A percentile compares a stretch with the other conserved stretches of the same genome.
phyloP scores from a whole-genome alignment of 2,888 invertebrate genomes.

The Neria commutata region DNA sequence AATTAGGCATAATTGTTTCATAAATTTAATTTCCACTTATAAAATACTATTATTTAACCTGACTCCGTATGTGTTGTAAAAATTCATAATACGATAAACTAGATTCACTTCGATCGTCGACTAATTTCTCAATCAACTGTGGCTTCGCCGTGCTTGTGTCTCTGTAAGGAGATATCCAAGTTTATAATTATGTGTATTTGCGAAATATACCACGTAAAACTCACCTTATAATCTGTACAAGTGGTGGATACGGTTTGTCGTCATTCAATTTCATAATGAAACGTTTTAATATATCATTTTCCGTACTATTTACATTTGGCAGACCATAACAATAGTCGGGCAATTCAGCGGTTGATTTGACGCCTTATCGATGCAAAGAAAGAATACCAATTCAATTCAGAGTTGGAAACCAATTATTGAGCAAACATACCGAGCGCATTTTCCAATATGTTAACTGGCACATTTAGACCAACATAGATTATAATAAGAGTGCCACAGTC shows the following conservation, averaged over 20 bases:
- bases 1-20: constrained; percentile 11
- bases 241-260: constrained; percentile 79
- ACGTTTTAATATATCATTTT: constrained; percentile 76
- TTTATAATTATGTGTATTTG: background rate
- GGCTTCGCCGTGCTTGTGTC: constrained; percentile 87
- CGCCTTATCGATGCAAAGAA: constrained; percentile 65
- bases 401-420: background rate
- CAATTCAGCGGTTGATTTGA: constrained; percentile 74
- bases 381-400: background rate
- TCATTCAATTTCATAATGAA: constrained; percentile 85
- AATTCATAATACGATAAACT: constrained; percentile 98
- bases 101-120: constrained; percentile 94
- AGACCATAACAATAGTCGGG: constrained; percentile 79
- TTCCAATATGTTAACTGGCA: constrained; percentile 75
- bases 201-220: constrained; percentile 24
- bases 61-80: constrained; percentile 89
- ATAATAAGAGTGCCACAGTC: constrained; percentile 85
- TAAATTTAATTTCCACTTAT: constrained; percentile 43
- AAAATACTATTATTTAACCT: constrained; percentile 78
- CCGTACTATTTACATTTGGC: constrained; percentile 77
- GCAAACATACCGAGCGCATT: constrained; percentile 67
- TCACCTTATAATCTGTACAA: constrained; percentile 82
- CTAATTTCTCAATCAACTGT: constrained; percentile 83
- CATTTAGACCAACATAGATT: constrained; percentile 82
- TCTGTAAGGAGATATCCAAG: constrained; percentile 68